Percentiles rank a stretch among this genome's conserved stretches.
Evolutionary conservation across 2,113 vertebrate species (phyloP).

Genomic region (Callocephalon fimbriatum): DNA sequence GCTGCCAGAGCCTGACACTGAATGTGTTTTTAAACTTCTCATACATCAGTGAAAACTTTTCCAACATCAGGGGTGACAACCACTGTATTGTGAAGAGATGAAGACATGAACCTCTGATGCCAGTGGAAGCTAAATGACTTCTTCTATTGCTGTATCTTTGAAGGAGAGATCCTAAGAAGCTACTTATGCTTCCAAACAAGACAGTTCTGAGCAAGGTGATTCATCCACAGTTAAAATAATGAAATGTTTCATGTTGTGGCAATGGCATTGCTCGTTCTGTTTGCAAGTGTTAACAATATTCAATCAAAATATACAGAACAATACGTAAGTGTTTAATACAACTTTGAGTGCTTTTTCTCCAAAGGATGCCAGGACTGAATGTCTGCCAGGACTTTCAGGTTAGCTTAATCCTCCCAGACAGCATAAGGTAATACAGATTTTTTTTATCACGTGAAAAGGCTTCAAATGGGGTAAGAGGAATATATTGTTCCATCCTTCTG

Average conservation of each 20-base stretch:
- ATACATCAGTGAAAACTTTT: not conserved
- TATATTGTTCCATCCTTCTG: not conserved
- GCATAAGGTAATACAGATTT: not conserved
- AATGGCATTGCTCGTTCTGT: not conserved
- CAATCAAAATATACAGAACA: not conserved
- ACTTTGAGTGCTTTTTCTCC: not conserved
- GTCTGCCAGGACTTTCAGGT: not conserved
- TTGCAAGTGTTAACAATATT: not conserved
- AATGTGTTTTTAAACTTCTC: not conserved
- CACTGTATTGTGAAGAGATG: not conserved
- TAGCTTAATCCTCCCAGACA: not conserved
- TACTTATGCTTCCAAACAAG: not conserved
- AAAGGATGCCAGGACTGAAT: not conserved
- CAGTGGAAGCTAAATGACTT: not conserved
- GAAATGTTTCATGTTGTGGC: not conserved
- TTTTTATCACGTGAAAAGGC: not conserved
- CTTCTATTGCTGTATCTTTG: not conserved
- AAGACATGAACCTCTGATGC: not conserved
- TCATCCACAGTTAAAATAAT: not conserved
- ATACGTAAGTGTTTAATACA: not conserved
- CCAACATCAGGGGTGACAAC: not conserved
- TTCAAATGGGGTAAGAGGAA: not conserved
- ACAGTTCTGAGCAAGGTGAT: not conserved
- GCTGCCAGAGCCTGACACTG: not conserved
- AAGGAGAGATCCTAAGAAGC: not conserved